Conservation (phyloP, 2,113 vertebrate genomes). For the Orientallactaga bullata region DNA sequence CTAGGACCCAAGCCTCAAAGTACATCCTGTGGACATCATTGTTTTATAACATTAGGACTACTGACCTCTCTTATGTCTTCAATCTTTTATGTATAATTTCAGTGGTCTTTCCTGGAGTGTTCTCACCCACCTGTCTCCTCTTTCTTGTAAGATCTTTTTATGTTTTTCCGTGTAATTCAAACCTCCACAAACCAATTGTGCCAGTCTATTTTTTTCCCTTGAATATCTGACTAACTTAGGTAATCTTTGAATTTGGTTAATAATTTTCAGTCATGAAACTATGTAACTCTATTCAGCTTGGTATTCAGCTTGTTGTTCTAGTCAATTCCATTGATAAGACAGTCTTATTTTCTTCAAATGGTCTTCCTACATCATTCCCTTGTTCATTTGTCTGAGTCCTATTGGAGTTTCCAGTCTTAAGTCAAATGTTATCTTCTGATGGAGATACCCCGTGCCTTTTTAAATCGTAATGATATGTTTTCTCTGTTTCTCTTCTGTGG, state of each 20-base stretch:
- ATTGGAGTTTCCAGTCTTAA: background rate
- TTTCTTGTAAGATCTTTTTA: background rate
- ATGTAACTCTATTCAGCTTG: background rate
- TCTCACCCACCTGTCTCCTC: background rate
- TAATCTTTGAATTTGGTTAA: background rate
- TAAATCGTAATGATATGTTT: background rate
- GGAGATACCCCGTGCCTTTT: background rate
- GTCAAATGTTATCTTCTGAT: background rate
- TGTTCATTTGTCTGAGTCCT: background rate
- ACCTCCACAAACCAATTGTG: background rate
- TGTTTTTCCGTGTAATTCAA: background rate
- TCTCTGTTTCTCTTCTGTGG: background rate
- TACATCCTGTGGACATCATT: background rate
- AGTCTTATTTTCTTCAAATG: background rate
- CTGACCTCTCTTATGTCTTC: background rate
- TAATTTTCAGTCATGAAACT: background rate
- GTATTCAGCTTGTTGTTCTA: background rate
- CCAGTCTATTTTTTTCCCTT: background rate
- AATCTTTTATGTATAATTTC: background rate
- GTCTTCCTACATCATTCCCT: too few species aligned
- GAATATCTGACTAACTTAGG: background rate
- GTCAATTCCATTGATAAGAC: background rate
- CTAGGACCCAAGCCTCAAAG: background rate
- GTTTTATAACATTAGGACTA: background rate
- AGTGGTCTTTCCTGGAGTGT: background rate